phyloP scores from a whole-genome alignment of 2,888 invertebrate genomes.

The Pammene aurita region DNA sequence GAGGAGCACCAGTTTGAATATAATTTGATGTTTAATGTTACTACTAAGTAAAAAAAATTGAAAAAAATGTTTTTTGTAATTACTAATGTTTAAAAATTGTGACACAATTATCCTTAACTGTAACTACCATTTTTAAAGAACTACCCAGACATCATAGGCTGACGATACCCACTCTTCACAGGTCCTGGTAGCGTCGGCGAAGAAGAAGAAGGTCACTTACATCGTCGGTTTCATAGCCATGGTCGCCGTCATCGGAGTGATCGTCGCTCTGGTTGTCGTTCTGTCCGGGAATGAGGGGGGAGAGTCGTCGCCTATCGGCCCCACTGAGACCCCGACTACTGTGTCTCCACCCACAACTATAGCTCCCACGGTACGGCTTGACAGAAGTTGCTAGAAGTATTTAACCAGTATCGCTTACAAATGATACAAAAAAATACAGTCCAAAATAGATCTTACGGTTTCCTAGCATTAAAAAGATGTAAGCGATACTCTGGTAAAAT shows the following conservation, averaged over 20 bases:
- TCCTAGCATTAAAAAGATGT: no score
- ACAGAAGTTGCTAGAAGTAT: not conserved
- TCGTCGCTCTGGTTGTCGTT: constrained; percentile 84
- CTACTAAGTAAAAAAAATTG: no score
- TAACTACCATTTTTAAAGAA: no score
- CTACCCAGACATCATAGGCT: no score
- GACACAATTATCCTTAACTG: no score
- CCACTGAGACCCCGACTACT: constrained; percentile 54
- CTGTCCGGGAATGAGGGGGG: constrained; percentile 71
- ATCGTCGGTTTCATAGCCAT: constrained; percentile 82
- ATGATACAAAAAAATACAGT: no score
- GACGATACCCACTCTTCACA: constrained; percentile 49
- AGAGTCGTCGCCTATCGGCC: constrained; percentile 56
- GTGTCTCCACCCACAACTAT: constrained; percentile 43
- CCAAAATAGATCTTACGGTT: no score
- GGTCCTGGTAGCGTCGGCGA: constrained; percentile 85
- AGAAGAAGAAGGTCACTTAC: constrained; percentile 81
- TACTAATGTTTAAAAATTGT: no score
- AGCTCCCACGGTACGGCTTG: not conserved
- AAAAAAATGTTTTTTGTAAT: no score
- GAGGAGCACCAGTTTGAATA: no score
- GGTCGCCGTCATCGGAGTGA: constrained; percentile 82
- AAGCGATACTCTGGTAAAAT: no score
- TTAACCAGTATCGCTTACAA: not conserved
- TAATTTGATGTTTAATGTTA: no score